Base-by-base conservation (phyloP, 2,888 invertebrate species). In the Cryptus armator region DNA sequence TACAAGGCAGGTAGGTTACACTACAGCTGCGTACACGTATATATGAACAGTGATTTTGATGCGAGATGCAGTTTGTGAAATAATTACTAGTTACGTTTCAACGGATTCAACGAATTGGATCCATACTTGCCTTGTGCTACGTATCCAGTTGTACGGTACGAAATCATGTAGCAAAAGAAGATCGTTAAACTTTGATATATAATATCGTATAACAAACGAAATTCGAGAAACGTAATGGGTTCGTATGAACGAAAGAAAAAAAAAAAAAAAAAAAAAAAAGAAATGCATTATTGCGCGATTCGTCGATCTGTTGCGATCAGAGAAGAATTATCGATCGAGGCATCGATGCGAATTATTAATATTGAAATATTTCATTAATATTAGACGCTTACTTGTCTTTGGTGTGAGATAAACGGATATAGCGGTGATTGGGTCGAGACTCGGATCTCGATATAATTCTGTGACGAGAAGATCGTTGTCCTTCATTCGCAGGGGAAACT, bases 371-470 rank as follows among this genome's bases (percentile, higher is more conserved):
- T 19, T 12, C 37, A 24, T 62, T n/a, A 81, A 81, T 81, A 9
- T 78, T 82, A 68, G 67, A 83, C 76, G 79, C 97, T 96, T 95
- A 99, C 99, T 99, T 85, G 99, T 99, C 95, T 99, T 99, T 14
- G 99, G 99, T n/a, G 99, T 99, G 44, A 99, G 95, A 94, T 99
- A 99, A 1, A 99, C 99, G 44, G 99, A 99, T 92, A 99, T 98
- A 6, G 99, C 99, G 32, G 99, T 99, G 81, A 99, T 99, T 4
- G 98, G 97, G 94, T 99, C 99, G 90, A 97, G 97, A 87, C 97
- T 97, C 1, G 99, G 98, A 94, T 99, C 99, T 91, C 97, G 96
- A 93, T 99, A 99, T 43, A 99, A 94, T 94, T 99, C 99, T 2
- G 99, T 99, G 12, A 99, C 99, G 37, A 99, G 95, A 10, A 99